These are phyloP conservation scores for Cosmia trapezina DNA, from an alignment of 2,888 invertebrate genomes.

Conservation along the genomic window DNA sequence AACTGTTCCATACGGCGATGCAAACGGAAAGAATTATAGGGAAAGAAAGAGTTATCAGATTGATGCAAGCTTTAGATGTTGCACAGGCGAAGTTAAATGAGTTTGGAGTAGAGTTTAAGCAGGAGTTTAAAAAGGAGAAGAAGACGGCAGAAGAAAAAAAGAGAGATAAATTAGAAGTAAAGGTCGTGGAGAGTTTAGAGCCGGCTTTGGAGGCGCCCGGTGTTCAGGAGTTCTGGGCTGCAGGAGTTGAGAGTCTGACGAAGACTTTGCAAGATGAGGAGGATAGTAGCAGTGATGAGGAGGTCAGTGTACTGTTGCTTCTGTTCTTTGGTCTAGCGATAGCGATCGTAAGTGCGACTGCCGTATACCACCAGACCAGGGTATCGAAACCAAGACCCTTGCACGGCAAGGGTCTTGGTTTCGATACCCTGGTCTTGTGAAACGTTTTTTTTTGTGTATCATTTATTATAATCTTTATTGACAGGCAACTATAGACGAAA, in stretches of 20 bases:
- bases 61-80: slow-evolving; percentile 72
- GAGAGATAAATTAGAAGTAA: slow-evolving; percentile 56
- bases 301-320: slow-evolving; percentile 73
- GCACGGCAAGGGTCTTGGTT: no score
- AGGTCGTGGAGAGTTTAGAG: slow-evolving; percentile 73
- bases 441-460: no score
- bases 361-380: no score
- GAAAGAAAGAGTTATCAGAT: slow-evolving; percentile 73
- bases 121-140: slow-evolving; percentile 62
- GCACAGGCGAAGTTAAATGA: slow-evolving; percentile 69
- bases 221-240: slow-evolving; percentile 83
- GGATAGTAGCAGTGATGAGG: slow-evolving; percentile 85
- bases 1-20: slow-evolving; percentile 83
- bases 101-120: slow-evolving; percentile 66
- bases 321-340: background rate
- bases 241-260: slow-evolving; percentile 56
- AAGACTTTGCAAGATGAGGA: slow-evolving; percentile 70
- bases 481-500: no score
- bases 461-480: no score
- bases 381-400: no score
- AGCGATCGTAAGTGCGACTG: background rate
- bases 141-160: slow-evolving; percentile 38
- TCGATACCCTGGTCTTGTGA: background rate
- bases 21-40: slow-evolving; percentile 77
- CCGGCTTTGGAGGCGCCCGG: slow-evolving; percentile 82